Base-by-base conservation (phyloP, 2,113 vertebrate species). In the Oostethus manadensis region DNA sequence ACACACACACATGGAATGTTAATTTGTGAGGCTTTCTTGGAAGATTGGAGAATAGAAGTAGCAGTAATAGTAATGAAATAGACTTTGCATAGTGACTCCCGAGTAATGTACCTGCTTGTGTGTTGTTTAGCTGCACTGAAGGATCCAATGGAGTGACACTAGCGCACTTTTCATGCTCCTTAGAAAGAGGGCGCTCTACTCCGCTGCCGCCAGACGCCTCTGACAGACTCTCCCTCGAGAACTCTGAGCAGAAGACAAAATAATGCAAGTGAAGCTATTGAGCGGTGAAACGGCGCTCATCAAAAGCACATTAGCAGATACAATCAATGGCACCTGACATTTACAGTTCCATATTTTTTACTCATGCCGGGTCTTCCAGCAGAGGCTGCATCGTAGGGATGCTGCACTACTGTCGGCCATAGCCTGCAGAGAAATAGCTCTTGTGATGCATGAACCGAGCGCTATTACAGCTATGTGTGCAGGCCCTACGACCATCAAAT, bases 181-280 rank as follows among this genome's bases (percentile, higher is more conserved):
- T 67, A 56, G 83, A 56, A 54, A 76, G 68, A 40, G 84, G 68
- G 50, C 74, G 66, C 59, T 84, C 76, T 1, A 68, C 64, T 45
- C 77, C 87, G 17, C 26, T 35, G n/a, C 35, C 10, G 35, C 81
- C 81, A 11, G 74, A 58, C 55, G 76, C 84, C 21, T 90, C 89
- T 77, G 81, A 84, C 66, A 84, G 74, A 66, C 82, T 89, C 54
- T 88, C 86, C 64, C 81, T 87, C 0, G 89, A 90, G 74, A 90
- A 89, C 67, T 87, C 89, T 88, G 72, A 35, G 64, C 44, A 70
- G 38, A 69, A 47, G 62, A 47, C 53, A 56, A 7, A 18, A 69
- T 10, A 14, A 46, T 35, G 48, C 13, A 58, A 44, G 50, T 23
- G 45, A 53, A 22, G 35, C 56, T 18, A 33, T 8, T 29, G 38